Percentiles rank a stretch among this genome's conserved stretches.
Evolutionary conservation across 2,888 invertebrate species (phyloP).

Genomic region (Trachelus stipa): DNA sequence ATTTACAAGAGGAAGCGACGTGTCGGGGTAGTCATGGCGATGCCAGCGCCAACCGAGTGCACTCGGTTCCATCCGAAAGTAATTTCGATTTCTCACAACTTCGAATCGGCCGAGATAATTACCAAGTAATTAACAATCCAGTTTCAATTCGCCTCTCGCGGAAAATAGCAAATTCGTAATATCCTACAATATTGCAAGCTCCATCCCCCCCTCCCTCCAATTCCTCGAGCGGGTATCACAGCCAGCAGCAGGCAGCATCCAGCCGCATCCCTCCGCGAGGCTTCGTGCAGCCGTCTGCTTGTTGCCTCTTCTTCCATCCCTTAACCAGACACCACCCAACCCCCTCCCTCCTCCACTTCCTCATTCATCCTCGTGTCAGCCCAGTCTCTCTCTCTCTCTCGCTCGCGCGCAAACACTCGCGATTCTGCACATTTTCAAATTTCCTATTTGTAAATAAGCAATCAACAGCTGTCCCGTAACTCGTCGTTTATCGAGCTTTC

Average conservation of each 20-base stretch:
- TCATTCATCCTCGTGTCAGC: slow-evolving; percentile 14
- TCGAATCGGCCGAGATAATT: slow-evolving; percentile 61
- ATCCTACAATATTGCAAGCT: slow-evolving; percentile 65
- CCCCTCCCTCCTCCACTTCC: slow-evolving; percentile 27
- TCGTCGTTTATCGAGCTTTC: slow-evolving; percentile 13
- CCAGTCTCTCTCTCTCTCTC: slow-evolving; percentile 19
- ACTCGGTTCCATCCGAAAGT: slow-evolving; percentile 41
- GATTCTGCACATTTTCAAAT: slow-evolving; percentile 65
- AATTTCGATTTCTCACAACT: slow-evolving; percentile 61
- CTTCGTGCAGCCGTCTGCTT: slow-evolving; percentile 25
- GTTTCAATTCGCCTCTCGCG: slow-evolving; percentile 63
- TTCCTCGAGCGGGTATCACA: not conserved
- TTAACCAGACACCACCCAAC: not conserved
- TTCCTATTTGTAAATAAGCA: slow-evolving; percentile 68
- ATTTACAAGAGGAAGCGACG: not conserved
- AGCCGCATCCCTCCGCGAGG: slow-evolving; percentile 25
- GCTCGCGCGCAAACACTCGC: slow-evolving; percentile 31
- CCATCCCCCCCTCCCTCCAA: not conserved
- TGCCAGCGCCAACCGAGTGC: not conserved
- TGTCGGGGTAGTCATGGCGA: not conserved
- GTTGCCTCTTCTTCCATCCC: slow-evolving; percentile 1
- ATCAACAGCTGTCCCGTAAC: slow-evolving; percentile 45
- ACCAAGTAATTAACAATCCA: slow-evolving; percentile 66
- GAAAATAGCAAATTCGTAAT: slow-evolving; percentile 67
- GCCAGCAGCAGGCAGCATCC: slow-evolving; percentile 16